phyloP scores from a whole-genome alignment of 2,888 invertebrate species.

The Euzetes globulus region DNA sequence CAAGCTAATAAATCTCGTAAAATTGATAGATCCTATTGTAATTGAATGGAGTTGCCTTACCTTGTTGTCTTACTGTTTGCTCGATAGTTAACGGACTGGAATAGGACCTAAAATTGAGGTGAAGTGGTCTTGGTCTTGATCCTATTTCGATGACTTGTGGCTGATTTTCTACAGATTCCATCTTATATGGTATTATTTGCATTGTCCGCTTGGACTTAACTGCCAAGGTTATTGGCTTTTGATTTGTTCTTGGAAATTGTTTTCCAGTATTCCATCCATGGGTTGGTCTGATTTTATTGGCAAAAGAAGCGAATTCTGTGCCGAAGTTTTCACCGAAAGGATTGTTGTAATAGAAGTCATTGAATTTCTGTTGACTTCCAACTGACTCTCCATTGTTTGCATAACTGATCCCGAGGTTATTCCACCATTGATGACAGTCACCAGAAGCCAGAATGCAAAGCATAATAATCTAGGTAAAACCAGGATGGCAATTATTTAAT shows the following conservation, averaged over 20 bases:
- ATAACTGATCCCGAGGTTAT: neutral
- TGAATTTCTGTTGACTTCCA: neutral
- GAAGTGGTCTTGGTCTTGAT: conserved; percentile 6
- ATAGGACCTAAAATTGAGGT: neutral
- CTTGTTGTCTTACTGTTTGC: too few relatives aligned
- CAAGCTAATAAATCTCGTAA: too few relatives aligned
- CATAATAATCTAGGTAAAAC: too few relatives aligned
- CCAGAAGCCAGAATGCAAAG: too few relatives aligned
- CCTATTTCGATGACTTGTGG: conserved; percentile 18
- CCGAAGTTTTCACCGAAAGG: neutral
- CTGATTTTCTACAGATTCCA: neutral
- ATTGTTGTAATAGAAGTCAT: neutral
- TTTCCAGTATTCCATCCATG: too few relatives aligned
- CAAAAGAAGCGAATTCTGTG: neutral
- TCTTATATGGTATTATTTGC: neutral
- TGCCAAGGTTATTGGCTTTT: conserved; percentile 6
- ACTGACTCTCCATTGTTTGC: neutral
- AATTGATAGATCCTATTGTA: too few relatives aligned
- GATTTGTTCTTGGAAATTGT: too few relatives aligned
- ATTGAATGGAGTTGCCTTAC: too few relatives aligned
- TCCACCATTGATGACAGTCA: too few relatives aligned
- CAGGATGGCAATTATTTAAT: too few relatives aligned
- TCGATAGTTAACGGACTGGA: neutral
- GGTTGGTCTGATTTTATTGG: neutral
- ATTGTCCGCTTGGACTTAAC: neutral